Conservation (phyloP, 1,140 invertebrate species). For the Anoplolepis gracilipes region DNA sequence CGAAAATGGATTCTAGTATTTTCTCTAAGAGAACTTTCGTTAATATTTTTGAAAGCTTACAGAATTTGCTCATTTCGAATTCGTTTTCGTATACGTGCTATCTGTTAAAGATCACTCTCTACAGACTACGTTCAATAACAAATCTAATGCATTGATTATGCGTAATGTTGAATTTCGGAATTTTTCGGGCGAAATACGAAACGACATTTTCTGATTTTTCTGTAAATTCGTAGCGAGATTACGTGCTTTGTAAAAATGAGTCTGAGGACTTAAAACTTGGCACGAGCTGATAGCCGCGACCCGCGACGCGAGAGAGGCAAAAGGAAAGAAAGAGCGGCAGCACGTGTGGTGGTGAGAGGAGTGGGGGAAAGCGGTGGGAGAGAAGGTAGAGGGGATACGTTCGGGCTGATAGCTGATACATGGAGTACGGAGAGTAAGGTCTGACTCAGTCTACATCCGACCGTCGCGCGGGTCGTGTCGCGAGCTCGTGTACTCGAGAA, state of each 20-base stretch:
- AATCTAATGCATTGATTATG: not conserved
- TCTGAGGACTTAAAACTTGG: slow-evolving; percentile 40
- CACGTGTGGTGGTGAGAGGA: slow-evolving; percentile 7
- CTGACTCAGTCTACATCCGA: slow-evolving; percentile 79
- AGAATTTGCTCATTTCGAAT: not conserved
- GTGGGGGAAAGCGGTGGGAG: slow-evolving; percentile 38
- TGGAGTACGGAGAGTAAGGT: slow-evolving; percentile 67
- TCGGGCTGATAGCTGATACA: slow-evolving; percentile 69
- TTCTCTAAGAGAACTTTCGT: not conserved
- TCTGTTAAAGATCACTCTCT: not conserved
- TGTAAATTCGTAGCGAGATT: not conserved
- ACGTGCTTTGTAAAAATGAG: slow-evolving; percentile 62
- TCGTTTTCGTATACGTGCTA: not conserved
- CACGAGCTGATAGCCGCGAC: slow-evolving; percentile 67
- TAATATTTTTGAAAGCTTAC: not conserved
- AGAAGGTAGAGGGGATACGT: slow-evolving; percentile 53
- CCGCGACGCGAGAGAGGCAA: slow-evolving; percentile 59
- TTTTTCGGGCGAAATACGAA: not conserved
- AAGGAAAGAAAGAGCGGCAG: slow-evolving; percentile 50
- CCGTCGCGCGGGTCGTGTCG: slow-evolving; percentile 76
- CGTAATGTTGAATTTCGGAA: not conserved
- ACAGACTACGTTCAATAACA: too few relatives aligned
- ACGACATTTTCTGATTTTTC: not conserved
- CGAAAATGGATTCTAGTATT: slow-evolving; percentile 9
- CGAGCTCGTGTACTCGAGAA: slow-evolving; percentile 56